Percentiles rank a stretch among this genome's conserved stretches.
phyloP scores from a whole-genome alignment of 2,113 vertebrate species.

The Puffinus mauretanicus region DNA sequence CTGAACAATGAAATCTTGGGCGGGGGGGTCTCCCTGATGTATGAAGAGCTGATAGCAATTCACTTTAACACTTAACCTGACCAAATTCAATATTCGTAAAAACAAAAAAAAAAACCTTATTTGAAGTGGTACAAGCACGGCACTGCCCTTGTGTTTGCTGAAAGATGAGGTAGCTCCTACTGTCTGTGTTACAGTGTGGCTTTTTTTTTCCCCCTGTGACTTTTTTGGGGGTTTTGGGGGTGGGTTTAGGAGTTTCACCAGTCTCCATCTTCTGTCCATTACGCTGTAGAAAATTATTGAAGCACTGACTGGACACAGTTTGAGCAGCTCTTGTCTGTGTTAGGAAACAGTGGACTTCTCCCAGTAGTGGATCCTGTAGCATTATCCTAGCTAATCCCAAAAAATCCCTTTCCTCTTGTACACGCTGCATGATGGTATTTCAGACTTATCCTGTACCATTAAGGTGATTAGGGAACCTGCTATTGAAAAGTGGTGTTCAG shows the following conservation, averaged over 20 bases:
- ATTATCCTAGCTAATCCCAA: slow-evolving; percentile 7
- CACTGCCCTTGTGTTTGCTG: background rate
- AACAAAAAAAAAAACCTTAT: background rate
- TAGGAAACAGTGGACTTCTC: background rate
- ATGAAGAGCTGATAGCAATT: background rate
- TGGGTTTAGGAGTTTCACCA: background rate
- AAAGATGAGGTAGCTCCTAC: background rate
- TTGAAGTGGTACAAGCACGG: background rate
- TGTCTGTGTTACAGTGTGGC: background rate
- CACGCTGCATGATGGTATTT: background rate
- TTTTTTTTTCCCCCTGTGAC: too few relatives aligned
- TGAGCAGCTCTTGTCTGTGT: background rate
- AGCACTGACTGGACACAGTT: background rate
- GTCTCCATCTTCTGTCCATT: background rate
- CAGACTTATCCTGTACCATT: background rate
- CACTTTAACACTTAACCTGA: background rate
- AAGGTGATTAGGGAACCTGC: slow-evolving; percentile 7
- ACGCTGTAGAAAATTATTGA: background rate
- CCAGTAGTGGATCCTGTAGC: background rate
- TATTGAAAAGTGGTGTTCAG: background rate
- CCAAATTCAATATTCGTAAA: background rate
- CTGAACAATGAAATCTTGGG: background rate
- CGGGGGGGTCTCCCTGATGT: background rate
- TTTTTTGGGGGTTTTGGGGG: background rate
- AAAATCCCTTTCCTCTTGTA: slow-evolving; percentile 30